Percentiles rank a stretch among this genome's conserved stretches.
Evolutionary conservation across 2,797 vertebrate species (phyloP).

Genomic region (Sparidentex hasta): DNA sequence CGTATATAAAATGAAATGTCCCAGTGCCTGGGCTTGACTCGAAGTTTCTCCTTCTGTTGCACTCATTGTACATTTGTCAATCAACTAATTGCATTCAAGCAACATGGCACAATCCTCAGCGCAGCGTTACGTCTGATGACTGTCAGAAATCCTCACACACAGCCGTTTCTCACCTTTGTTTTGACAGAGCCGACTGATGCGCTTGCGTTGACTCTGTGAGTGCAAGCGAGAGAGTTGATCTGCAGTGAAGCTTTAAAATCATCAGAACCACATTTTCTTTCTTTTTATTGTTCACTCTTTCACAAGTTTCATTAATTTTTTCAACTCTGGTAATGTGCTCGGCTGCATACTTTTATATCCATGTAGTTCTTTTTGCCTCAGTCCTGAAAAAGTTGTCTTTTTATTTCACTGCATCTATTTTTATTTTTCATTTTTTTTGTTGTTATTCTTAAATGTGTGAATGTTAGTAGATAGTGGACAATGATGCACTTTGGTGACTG

Average conservation of each 20-base stretch:
- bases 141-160: slow-evolving; percentile 15
- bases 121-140: slow-evolving; percentile 13
- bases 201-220: slow-evolving; percentile 1
- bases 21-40: slow-evolving; percentile 24
- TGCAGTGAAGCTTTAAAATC: slow-evolving; percentile 49
- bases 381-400: slow-evolving; percentile 35
- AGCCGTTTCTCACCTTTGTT: background rate
- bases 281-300: background rate
- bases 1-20: background rate
- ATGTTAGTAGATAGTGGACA: slow-evolving; percentile 60
- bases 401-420: slow-evolving; percentile 53
- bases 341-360: slow-evolving; percentile 16
- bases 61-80: slow-evolving; percentile 13
- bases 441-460: slow-evolving; percentile 41
- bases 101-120: slow-evolving; percentile 37
- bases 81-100: slow-evolving; percentile 14
- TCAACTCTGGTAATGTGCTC: slow-evolving; percentile 46
- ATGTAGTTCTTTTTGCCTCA: slow-evolving; percentile 40
- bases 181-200: background rate
- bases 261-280: slow-evolving; percentile 23
- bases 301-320: slow-evolving; percentile 12
- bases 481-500: slow-evolving; percentile 73
- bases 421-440: slow-evolving; percentile 3
- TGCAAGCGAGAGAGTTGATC: background rate
- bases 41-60: slow-evolving; percentile 36